Evolutionary conservation across 2,888 invertebrate species (phyloP).

Genomic region (Nomada hirtipes): DNA sequence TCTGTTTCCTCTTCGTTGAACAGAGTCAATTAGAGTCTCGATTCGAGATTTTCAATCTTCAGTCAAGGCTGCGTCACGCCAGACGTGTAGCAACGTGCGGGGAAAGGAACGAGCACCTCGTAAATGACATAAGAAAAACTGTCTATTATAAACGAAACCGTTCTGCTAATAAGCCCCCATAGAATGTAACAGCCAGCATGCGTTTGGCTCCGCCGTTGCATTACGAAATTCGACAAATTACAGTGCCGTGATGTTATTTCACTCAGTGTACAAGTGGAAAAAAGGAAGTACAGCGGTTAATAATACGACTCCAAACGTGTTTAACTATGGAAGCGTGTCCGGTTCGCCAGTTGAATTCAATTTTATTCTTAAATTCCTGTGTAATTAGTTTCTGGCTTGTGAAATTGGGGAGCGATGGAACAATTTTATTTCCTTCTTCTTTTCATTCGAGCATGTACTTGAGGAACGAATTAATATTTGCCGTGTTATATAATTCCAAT

Average conservation of each 20-base stretch:
- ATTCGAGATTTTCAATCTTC: slow-evolving; percentile 70
- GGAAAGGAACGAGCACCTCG: slow-evolving; percentile 15
- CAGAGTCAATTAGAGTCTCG: slow-evolving; percentile 72
- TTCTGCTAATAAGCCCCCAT: slow-evolving; percentile 6
- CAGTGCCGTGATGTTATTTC: too few species aligned
- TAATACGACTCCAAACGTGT: not conserved
- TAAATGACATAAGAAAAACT: slow-evolving; percentile 47
- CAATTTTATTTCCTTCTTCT: not conserved
- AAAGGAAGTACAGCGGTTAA: not conserved
- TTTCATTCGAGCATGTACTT: not conserved
- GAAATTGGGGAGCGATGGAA: not conserved
- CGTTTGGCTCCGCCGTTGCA: slow-evolving; percentile 72
- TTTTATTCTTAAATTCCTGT: not conserved
- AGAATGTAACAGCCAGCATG: slow-evolving; percentile 32
- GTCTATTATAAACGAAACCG: slow-evolving; percentile 59
- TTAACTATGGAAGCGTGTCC: too few species aligned
- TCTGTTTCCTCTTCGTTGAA: slow-evolving; percentile 66
- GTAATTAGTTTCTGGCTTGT: not conserved
- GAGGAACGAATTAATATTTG: too few species aligned
- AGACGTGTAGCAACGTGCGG: slow-evolving; percentile 27
- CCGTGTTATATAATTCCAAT: too few species aligned
- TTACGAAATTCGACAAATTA: slow-evolving; percentile 64
- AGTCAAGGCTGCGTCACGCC: slow-evolving; percentile 65
- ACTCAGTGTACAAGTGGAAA: not conserved
- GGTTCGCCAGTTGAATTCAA: not conserved